These are phyloP conservation scores for Aplochiton taeniatus DNA, from an alignment of 2,797 vertebrate genomes.

Conservation along the genomic window DNA sequence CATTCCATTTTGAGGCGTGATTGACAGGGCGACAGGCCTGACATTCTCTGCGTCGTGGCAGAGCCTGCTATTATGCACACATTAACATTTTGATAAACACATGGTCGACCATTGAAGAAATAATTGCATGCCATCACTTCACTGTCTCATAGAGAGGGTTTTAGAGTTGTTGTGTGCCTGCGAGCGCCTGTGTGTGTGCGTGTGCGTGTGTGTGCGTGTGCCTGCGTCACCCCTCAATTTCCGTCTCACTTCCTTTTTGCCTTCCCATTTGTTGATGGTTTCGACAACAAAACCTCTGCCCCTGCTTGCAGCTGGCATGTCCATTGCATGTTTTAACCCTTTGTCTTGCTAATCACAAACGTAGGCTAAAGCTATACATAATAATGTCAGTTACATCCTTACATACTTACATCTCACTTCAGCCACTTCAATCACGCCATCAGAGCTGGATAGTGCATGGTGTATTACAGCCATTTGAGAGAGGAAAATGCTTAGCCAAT, in stretches of 20 bases:
- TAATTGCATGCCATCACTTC: conserved; percentile 95
- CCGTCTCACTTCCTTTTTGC: no score
- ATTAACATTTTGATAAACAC: conserved; percentile 99
- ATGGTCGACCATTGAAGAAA: conserved; percentile 87
- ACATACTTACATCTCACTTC: no score
- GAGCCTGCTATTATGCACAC: conserved; percentile 98
- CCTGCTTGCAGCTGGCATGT: neutral
- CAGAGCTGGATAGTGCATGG: no score
- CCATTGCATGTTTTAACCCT: neutral
- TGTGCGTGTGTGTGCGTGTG: neutral
- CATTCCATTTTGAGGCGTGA: conserved; percentile 91
- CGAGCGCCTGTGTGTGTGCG: neutral
- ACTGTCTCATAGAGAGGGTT: conserved; percentile 72
- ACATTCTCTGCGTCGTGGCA: conserved; percentile 84
- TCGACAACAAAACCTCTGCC: no score
- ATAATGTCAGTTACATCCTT: conserved; percentile 36
- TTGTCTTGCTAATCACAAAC: neutral
- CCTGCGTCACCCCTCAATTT: no score
- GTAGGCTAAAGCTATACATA: conserved; percentile 39
- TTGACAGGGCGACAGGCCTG: conserved; percentile 90
- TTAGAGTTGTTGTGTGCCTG: conserved; percentile 34
- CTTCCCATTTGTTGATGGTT: no score
- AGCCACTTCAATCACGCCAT: no score
- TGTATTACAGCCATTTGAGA: no score
- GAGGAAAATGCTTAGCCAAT: no score